Conservation (phyloP, 2,113 vertebrate genomes). For the Rhinichthys klamathensis region DNA sequence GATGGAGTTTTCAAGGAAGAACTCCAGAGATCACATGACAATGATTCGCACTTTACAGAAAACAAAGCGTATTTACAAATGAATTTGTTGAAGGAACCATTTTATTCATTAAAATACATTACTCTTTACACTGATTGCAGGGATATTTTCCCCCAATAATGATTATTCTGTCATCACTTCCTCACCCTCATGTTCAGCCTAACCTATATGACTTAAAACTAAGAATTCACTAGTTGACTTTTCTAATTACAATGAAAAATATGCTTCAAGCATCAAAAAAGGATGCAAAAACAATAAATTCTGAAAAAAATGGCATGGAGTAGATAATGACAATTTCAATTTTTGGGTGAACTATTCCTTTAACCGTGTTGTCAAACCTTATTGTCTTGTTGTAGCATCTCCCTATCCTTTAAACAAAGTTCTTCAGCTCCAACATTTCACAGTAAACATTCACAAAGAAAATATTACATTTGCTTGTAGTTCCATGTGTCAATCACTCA, state of each 20-base stretch:
- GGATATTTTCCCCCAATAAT: background rate
- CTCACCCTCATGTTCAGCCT: background rate
- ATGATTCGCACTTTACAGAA: background rate
- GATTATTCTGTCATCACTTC: background rate
- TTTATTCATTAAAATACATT: background rate
- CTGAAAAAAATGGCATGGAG: background rate
- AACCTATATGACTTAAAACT: too few relatives aligned
- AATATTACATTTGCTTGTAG: background rate
- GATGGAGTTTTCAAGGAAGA: conserved; percentile 2
- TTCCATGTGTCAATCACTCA: conserved; percentile 19
- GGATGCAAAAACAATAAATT: background rate
- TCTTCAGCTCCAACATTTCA: conserved; percentile 8
- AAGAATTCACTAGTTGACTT: background rate
- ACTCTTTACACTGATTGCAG: background rate
- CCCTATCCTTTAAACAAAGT: background rate
- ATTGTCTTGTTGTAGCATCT: background rate
- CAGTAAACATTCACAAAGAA: conserved; percentile 8
- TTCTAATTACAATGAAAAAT: background rate
- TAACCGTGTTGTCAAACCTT: conserved; percentile 1
- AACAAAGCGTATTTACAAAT: background rate
- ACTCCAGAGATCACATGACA: background rate
- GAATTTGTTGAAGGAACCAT: background rate
- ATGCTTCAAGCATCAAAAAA: background rate
- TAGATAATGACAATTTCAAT: background rate
- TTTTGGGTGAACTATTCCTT: background rate